These are phyloP conservation scores for Drosophila planitibia DNA, from an alignment of 2,888 invertebrate genomes.

Conservation along the genomic window DNA sequence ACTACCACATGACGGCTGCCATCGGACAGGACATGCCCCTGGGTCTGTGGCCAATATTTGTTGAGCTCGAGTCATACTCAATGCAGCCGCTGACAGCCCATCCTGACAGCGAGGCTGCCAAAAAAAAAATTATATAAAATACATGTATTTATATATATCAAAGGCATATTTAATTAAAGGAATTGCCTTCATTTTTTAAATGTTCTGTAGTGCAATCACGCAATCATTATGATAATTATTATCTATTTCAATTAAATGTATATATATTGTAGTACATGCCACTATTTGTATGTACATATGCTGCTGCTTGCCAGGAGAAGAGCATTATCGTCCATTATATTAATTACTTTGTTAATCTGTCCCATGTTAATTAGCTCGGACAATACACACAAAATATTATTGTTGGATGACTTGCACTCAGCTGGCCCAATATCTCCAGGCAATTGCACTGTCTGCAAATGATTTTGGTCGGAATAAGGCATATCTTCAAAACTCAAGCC, in stretches of 20 bases:
- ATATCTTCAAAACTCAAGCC: constrained; percentile 5
- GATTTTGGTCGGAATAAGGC: not conserved
- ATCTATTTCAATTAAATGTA: not conserved
- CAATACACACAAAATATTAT: constrained; percentile 19
- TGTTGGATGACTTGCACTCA: constrained; percentile 12
- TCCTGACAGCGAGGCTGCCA: constrained; percentile 57
- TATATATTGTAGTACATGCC: not conserved
- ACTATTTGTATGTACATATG: not conserved
- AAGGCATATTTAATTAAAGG: constrained; percentile 45
- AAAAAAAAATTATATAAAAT: constrained; percentile 10
- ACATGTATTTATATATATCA: constrained; percentile 12
- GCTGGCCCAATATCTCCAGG: constrained; percentile 18
- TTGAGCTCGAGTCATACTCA: constrained; percentile 55
- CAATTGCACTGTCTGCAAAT: constrained; percentile 8
- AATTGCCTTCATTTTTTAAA: constrained; percentile 16
- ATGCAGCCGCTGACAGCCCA: constrained; percentile 44
- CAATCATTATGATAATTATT: constrained; percentile 5
- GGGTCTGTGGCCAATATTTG: constrained; percentile 39
- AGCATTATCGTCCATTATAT: not conserved
- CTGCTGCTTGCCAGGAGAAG: not conserved
- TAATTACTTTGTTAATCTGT: constrained; percentile 13
- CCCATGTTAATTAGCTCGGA: constrained; percentile 23
- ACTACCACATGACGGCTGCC: constrained; percentile 74
- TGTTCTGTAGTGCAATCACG: not conserved
- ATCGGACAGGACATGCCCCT: constrained; percentile 42